phyloP scores from a whole-genome alignment of 2,888 invertebrate genomes.

The Apoda limacodes region DNA sequence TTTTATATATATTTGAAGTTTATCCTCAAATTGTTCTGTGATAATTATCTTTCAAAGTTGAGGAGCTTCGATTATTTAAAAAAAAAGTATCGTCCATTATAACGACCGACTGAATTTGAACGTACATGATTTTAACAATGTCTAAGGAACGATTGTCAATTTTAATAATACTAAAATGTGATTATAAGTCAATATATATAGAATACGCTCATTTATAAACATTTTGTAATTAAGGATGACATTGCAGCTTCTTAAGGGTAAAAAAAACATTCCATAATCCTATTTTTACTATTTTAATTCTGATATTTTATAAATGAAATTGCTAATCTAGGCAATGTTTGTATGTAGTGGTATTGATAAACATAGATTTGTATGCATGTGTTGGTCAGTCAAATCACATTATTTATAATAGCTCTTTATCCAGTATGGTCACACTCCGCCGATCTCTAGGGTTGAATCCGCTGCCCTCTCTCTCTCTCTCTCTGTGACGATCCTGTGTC shows the following conservation, averaged over 20 bases:
- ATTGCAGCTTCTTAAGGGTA: conserved; percentile 45
- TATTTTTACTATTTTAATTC: conserved; percentile 9
- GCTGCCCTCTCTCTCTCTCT: too few species aligned
- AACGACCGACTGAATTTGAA: conserved; percentile 19
- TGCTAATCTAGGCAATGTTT: too few species aligned
- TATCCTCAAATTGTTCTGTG: conserved; percentile 65
- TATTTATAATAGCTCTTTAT: too few species aligned
- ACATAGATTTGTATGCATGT: too few species aligned
- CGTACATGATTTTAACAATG: conserved; percentile 5
- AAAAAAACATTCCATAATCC: conserved; percentile 1
- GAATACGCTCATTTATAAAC: too few species aligned
- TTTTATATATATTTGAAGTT: conserved; percentile 53
- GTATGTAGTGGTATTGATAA: too few species aligned
- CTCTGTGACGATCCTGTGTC: too few species aligned
- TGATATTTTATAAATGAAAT: conserved; percentile 14
- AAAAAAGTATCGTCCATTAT: conserved; percentile 13
- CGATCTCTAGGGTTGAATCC: too few species aligned
- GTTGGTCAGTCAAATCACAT: too few species aligned
- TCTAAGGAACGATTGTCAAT: conserved; percentile 1
- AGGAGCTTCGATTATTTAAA: conserved; percentile 53
- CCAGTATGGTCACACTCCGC: too few species aligned
- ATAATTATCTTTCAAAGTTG: conserved; percentile 63
- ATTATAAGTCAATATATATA: too few species aligned
- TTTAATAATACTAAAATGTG: too few species aligned
- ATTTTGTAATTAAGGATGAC: conserved; percentile 32